Evolutionary conservation across 2,888 invertebrate species (phyloP), one percentile per base, ranked within the genome.

Genomic region (Allophyes oxyacanthae): DNA sequence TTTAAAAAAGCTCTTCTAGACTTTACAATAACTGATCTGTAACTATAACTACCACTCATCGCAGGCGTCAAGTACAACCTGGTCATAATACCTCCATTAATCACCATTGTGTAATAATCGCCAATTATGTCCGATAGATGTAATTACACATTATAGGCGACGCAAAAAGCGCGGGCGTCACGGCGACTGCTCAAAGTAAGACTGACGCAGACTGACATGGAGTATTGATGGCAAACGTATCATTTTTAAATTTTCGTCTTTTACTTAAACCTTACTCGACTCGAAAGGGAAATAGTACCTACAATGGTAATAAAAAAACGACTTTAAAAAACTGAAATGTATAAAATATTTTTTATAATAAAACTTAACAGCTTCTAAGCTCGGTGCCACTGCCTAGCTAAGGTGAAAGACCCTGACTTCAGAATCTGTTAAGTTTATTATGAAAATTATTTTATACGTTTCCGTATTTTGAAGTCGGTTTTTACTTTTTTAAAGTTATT

Each of bases 101-200:
- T 67, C 51, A 56, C 56, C 46, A 49, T 42, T 44, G 57, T 62
- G 59, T 62, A 64, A 75, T 70, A 64, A n/a, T 56, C 46, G 30
- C 50, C 66, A 75, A 75, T 75, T 75, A 75, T 44, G 43, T 9
- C 45, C 40, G 8, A 65, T 58, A 36, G 40, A 43, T 41, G 52
- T 58, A 72, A 75, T 70, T 59, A 75, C 53, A 38, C 50, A 70
- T 67, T 72, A 67, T 58, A 53, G 53, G 46, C 32, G 49, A 45
- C 32, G 61, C 37, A 62, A 70, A 70, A 67, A 65, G 37, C n/a
- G 63, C 62, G 57, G 56, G 43, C 44, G 64, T 64, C 57, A 70
- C 64, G 56, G 60, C 10, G 42, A 5, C 34, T 51, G 59, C 6
- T 60, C 70, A 64, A 72, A 72, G 62, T 37, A 10, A 25, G 28